These are phyloP conservation scores for Aphis gossypii DNA, from an alignment of 1,140 invertebrate species.

Conservation along the genomic window DNA sequence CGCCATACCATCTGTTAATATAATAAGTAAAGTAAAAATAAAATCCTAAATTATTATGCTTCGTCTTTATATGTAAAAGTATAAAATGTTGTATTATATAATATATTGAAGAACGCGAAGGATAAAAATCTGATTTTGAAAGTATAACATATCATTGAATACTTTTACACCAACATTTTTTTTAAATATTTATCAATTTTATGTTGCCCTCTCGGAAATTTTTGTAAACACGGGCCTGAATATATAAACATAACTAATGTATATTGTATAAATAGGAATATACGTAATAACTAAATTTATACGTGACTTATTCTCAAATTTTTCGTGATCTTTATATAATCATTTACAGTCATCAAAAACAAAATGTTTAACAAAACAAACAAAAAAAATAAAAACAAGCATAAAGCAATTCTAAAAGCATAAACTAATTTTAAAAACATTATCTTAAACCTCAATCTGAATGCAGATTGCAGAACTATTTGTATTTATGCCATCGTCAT, in stretches of 20 bases:
- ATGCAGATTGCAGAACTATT: neutral
- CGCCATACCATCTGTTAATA: too few relatives aligned
- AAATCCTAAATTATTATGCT: too few relatives aligned
- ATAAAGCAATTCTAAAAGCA: neutral
- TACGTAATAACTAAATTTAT: neutral
- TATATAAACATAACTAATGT: too few relatives aligned
- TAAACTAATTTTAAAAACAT: slow-evolving; percentile 19
- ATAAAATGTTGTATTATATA: too few relatives aligned
- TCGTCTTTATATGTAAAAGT: too few relatives aligned
- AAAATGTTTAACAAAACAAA: neutral
- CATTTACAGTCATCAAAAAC: neutral
- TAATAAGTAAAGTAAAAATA: too few relatives aligned
- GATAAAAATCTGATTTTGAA: too few relatives aligned
- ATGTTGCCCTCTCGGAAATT: too few relatives aligned
- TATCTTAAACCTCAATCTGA: slow-evolving; percentile 3
- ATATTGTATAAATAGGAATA: neutral
- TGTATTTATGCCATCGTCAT: neutral
- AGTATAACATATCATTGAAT: too few relatives aligned
- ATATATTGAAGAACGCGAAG: too few relatives aligned
- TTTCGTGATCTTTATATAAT: neutral
- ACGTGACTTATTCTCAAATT: neutral
- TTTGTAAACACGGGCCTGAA: too few relatives aligned
- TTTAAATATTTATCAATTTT: neutral
- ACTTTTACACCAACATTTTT: neutral
- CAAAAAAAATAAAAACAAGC: neutral